These are phyloP conservation scores for Pipistrellus pygmaeus DNA, from an alignment of 2,797 vertebrate genomes.

Conservation along the genomic window DNA sequence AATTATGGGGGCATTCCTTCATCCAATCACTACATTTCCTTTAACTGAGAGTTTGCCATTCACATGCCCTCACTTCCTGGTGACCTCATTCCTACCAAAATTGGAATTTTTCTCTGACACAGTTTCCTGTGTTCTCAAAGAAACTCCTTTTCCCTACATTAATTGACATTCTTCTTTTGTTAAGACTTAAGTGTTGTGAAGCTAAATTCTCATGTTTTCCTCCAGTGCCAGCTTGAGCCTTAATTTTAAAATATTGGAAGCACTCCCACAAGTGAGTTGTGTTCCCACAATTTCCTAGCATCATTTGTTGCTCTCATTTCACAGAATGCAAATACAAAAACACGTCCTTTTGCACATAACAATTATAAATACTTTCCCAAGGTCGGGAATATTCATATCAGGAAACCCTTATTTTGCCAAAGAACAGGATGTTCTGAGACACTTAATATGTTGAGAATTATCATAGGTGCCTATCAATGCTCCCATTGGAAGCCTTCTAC, in stretches of 20 bases:
- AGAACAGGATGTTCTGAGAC: conserved; percentile 79
- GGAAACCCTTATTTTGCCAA: conserved; percentile 70
- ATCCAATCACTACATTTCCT: background rate
- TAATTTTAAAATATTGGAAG: conserved; percentile 67
- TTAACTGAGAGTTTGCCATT: conserved; percentile 51
- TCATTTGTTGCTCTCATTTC: conserved; percentile 36
- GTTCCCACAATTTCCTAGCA: conserved; percentile 68
- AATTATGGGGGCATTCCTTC: background rate
- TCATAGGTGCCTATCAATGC: background rate
- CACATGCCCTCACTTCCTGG: background rate
- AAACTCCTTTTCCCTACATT: conserved; percentile 61
- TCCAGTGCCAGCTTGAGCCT: background rate
- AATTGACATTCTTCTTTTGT: conserved; percentile 78
- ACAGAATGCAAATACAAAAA: conserved; percentile 67
- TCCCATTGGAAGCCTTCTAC: background rate
- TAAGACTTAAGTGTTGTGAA: conserved; percentile 73
- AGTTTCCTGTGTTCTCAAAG: conserved; percentile 76
- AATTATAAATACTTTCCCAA: conserved; percentile 70
- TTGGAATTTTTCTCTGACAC: conserved; percentile 70
- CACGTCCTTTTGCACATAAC: conserved; percentile 70
- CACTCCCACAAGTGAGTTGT: conserved; percentile 43
- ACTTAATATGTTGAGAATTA: conserved; percentile 52
- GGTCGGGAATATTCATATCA: conserved; percentile 64
- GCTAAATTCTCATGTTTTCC: conserved; percentile 64
- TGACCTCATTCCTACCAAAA: conserved; percentile 57